A percentile compares a stretch with the other conserved stretches of the same genome.
phyloP scores from a whole-genome alignment of 2,888 invertebrate species.

The Acleris holmiana region DNA sequence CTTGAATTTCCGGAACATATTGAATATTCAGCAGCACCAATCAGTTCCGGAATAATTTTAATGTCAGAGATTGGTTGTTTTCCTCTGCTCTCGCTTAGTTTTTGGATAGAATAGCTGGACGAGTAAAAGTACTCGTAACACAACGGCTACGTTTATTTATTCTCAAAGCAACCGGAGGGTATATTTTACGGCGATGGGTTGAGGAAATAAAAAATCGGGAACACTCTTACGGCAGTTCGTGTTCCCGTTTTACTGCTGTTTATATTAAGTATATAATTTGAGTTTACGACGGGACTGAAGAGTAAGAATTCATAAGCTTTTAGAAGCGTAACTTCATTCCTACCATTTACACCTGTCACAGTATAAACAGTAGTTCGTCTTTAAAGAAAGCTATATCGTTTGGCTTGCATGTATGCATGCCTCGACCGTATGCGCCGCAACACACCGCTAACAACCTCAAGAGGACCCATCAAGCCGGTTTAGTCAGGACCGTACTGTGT shows the following conservation, averaged over 20 bases:
- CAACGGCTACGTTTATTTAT: constrained; percentile 1
- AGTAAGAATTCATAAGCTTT: constrained; percentile 1
- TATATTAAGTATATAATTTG: constrained; percentile 25
- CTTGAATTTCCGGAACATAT: constrained; percentile 33
- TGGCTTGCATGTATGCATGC: no score
- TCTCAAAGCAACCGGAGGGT: constrained; percentile 9
- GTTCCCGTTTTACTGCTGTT: constrained; percentile 20
- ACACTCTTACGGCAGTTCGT: constrained; percentile 13
- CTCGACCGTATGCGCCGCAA: no score
- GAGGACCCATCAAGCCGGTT: no score
- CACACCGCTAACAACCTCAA: no score
- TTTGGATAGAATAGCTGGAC: constrained; percentile 9
- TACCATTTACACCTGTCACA: no score
- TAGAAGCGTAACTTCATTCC: no score
- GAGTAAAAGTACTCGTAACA: neutral
- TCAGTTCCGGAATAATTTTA: constrained; percentile 22
- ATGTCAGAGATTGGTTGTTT: constrained; percentile 25
- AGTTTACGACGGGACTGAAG: constrained; percentile 23
- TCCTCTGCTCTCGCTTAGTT: constrained; percentile 8
- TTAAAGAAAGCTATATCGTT: no score
- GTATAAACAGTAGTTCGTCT: no score
- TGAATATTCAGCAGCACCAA: constrained; percentile 36
- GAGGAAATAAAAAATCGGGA: constrained; percentile 1
- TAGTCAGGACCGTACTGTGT: no score
- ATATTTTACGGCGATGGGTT: constrained; percentile 17